These are phyloP conservation scores for Drosophila mercatorum DNA, from an alignment of 2,888 invertebrate species.

Conservation along the genomic window DNA sequence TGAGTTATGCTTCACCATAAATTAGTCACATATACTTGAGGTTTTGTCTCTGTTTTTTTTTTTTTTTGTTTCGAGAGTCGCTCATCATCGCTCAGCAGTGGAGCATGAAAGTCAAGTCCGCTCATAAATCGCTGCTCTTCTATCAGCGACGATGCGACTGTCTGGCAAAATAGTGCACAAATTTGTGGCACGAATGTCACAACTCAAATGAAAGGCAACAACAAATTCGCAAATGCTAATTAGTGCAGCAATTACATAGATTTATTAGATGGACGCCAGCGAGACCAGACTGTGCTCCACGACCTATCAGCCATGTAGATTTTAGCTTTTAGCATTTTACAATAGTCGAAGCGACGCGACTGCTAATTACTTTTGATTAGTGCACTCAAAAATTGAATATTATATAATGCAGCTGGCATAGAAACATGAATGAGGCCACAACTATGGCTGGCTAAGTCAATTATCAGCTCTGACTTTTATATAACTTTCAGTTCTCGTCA, in stretches of 20 bases:
- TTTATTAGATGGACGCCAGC: conserved; percentile 69
- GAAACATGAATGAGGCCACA: not conserved
- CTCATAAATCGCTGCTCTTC: conserved; percentile 65
- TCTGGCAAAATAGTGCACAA: conserved; percentile 56
- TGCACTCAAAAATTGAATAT: conserved; percentile 28
- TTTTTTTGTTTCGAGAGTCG: conserved; percentile 23
- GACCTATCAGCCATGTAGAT: conserved; percentile 40
- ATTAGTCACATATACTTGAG: conserved; percentile 39
- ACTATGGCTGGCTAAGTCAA: not conserved
- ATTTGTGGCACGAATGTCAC: conserved; percentile 71
- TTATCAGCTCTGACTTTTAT: not conserved
- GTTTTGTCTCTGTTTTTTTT: conserved; percentile 29
- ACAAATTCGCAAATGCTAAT: conserved; percentile 65
- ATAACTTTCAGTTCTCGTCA: not conserved
- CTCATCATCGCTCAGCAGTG: conserved; percentile 65
- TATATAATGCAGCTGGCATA: not conserved
- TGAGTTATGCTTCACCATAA: conserved; percentile 49
- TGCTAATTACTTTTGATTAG: conserved; percentile 71
- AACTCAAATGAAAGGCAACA: conserved; percentile 45
- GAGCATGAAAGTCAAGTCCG: conserved; percentile 79
- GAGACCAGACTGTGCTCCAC: conserved; percentile 30
- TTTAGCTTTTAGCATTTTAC: conserved; percentile 39
- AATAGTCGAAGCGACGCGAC: conserved; percentile 41
- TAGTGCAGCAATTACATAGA: conserved; percentile 71
- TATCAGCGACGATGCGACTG: conserved; percentile 30